Conservation (phyloP, 2,113 vertebrate species). For the Tachycineta bicolor region DNA sequence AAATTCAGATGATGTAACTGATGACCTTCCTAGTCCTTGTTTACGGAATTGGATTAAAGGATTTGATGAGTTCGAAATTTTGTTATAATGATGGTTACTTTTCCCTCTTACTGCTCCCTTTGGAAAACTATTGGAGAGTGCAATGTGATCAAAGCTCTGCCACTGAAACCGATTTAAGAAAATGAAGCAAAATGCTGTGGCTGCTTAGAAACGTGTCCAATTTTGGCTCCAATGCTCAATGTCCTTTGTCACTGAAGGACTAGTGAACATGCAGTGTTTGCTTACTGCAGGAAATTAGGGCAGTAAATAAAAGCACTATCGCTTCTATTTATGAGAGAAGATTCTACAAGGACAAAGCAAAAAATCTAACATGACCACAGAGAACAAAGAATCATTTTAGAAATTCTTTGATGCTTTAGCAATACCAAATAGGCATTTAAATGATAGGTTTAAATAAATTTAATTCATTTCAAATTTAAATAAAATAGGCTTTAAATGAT, state of each 20-base stretch:
- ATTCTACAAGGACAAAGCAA: not conserved
- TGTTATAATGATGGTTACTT: not conserved
- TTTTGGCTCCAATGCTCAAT: not conserved
- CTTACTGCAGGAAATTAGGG: slow-evolving; percentile 22
- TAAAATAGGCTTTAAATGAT: not conserved
- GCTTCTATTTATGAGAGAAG: not conserved
- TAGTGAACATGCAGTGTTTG: slow-evolving; percentile 4
- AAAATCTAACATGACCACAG: not conserved
- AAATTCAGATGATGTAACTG: not conserved
- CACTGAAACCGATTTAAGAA: not conserved
- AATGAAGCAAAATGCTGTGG: not conserved
- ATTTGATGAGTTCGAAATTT: not conserved
- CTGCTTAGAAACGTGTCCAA: slow-evolving; percentile 38
- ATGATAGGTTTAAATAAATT: no score
- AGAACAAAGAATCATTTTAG: not conserved
- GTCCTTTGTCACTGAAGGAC: not conserved
- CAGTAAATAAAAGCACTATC: slow-evolving; percentile 17
- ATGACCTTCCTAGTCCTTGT: not conserved
- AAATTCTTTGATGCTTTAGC: not conserved
- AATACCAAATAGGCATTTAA: not conserved
- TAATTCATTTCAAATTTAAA: no score
- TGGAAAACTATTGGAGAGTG: not conserved
- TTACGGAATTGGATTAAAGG: not conserved
- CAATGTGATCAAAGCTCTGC: not conserved
- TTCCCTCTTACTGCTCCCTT: not conserved